Evolutionary conservation across 2,888 invertebrate species (phyloP).

Genomic region (Oscheius sp.): DNA sequence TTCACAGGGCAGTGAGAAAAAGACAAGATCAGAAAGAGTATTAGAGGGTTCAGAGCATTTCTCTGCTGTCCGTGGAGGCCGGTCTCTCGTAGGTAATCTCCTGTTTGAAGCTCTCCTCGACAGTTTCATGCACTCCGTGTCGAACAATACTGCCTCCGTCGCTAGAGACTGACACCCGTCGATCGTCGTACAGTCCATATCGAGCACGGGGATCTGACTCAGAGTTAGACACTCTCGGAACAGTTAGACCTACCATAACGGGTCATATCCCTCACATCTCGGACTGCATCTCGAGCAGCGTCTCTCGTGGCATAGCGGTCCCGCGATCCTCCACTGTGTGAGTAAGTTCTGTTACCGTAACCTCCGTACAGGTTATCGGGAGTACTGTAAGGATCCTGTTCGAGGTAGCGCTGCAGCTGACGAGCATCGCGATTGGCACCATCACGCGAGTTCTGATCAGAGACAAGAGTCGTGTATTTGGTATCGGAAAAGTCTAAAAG

Average conservation of each 20-base stretch:
- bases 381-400: slow-evolving; percentile 55
- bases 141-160: slow-evolving; percentile 52
- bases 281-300: slow-evolving; percentile 23
- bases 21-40: slow-evolving; percentile 1
- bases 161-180: slow-evolving; percentile 30
- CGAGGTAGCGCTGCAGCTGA: slow-evolving; percentile 41
- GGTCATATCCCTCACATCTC: slow-evolving; percentile 31
- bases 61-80: slow-evolving; percentile 55
- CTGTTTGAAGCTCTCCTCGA: slow-evolving; percentile 70
- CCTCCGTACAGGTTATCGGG: slow-evolving; percentile 58
- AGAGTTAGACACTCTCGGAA: not conserved
- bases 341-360: slow-evolving; percentile 60
- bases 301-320: slow-evolving; percentile 40
- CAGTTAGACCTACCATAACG: slow-evolving; percentile 23
- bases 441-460: slow-evolving; percentile 29
- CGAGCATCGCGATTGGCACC: slow-evolving; percentile 22
- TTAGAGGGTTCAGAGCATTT: slow-evolving; percentile 48
- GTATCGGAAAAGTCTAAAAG: slow-evolving; percentile 31
- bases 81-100: slow-evolving; percentile 68
- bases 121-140: slow-evolving; percentile 67
- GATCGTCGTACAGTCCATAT: not conserved
- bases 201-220: slow-evolving; percentile 11
- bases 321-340: slow-evolving; percentile 38
- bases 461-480: slow-evolving; percentile 27
- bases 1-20: slow-evolving; percentile 21